Evolutionary conservation across 2,888 invertebrate species (phyloP), one percentile per base, ranked within the genome.

Genomic region (Sminthurides aquaticus): DNA sequence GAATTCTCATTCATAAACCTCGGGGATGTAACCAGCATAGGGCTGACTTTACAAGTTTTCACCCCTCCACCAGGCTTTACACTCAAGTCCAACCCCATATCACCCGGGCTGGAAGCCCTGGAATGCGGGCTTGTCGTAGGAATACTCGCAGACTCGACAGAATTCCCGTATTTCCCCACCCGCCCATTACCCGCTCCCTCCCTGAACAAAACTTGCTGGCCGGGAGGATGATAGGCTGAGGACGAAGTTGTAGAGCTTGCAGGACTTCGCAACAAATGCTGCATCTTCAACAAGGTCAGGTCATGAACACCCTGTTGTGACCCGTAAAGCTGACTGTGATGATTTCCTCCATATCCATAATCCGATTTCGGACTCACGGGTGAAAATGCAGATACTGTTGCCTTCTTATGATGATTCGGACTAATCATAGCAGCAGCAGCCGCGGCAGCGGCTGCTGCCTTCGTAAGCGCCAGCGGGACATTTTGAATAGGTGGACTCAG

Each of bases 381-480:
- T 25, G 73, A 73, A 61, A 74, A 74, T 49, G 74, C 74, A n/a
- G 74, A 72, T 24, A 67, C 69, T 28, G 54, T 28, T 1, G 43
- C 58, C 22, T 54, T 58, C 49, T 59, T 60, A n/a, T n/a, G n/a
- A n/a, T n/a, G n/a, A n/a, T n/a, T n/a, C 5, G 49, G 29, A 49
- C 20, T n/a, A 28, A 55, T 48, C 11, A 26, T 56, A 26, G 43
- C 15, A n/a, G 43, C 5, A 27, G 49, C 25, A 1, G 52, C 24
- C 24, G 56, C 15, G 1, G 57, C 20, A n/a, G 66, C 60, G 43
- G 65, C 66, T 28, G 63, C 64, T 0, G 69, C 60, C 5, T 64
- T 67, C n/a, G 71, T 69, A 8, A 74, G 60, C 15, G 71, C 68
- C 49, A 72, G 28, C 2, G 74, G 72, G n/a, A 65, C 57, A 55